These are phyloP conservation scores for Carassius carassius DNA, from an alignment of 2,113 vertebrate genomes.

Conservation along the genomic window DNA sequence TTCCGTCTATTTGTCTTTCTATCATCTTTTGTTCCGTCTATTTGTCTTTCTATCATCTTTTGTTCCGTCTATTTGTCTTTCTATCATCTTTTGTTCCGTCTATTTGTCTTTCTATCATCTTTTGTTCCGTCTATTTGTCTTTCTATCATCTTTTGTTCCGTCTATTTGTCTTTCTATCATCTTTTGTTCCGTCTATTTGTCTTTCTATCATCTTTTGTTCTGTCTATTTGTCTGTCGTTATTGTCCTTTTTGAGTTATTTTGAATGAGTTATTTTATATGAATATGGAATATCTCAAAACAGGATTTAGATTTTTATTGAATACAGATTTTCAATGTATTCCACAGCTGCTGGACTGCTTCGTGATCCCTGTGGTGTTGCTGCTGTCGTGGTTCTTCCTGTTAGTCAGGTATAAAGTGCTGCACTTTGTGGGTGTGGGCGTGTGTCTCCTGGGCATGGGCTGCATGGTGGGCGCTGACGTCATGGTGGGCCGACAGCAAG, in stretches of 20 bases:
- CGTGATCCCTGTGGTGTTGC: conserved; percentile 91
- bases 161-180: neutral
- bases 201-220: neutral
- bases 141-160: neutral
- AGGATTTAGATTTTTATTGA: neutral
- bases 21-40: no score
- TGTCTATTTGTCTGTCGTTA: neutral
- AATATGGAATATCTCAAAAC: neutral
- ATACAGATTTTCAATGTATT: conserved; percentile 2
- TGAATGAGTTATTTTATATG: neutral
- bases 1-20: neutral
- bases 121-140: neutral
- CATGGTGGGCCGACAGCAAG: conserved; percentile 88
- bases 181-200: neutral
- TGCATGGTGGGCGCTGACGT: conserved; percentile 94
- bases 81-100: no score
- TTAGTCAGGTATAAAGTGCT: conserved; percentile 92
- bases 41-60: no score
- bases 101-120: neutral
- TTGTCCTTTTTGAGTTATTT: neutral
- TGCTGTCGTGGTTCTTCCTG: conserved; percentile 95
- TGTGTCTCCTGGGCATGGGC: conserved; percentile 92
- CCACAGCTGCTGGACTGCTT: conserved; percentile 91
- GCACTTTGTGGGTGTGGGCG: conserved; percentile 87
- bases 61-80: neutral